Evolutionary conservation across 1,140 invertebrate species (phyloP).

Genomic region (Ips nitidus): DNA sequence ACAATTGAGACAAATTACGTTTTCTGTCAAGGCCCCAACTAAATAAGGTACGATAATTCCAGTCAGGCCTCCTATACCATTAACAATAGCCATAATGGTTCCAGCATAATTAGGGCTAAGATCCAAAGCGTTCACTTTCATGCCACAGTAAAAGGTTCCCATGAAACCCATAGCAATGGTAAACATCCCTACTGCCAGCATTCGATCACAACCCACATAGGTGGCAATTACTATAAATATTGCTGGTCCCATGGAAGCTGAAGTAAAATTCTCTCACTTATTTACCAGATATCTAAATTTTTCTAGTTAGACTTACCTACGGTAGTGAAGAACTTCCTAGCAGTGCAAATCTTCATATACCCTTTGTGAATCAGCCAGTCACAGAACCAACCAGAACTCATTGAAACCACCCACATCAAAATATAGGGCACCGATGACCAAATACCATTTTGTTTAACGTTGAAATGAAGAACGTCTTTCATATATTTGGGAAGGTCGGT

Average conservation of each 20-base stretch:
- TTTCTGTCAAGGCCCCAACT: slow-evolving; percentile 59
- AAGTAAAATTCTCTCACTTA: slow-evolving; percentile 41
- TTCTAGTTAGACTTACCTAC: slow-evolving; percentile 56
- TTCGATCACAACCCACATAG: slow-evolving; percentile 74
- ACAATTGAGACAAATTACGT: slow-evolving; percentile 37
- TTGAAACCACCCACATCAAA: slow-evolving; percentile 72
- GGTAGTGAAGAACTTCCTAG: slow-evolving; percentile 73
- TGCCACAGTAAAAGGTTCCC: slow-evolving; percentile 74
- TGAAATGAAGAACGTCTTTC: slow-evolving; percentile 81
- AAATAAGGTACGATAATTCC: slow-evolving; percentile 79
- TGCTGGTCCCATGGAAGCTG: slow-evolving; percentile 72
- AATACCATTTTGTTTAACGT: slow-evolving; percentile 71
- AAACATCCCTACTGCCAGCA: slow-evolving; percentile 65
- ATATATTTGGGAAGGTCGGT: slow-evolving; percentile 93
- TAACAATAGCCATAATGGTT: slow-evolving; percentile 80
- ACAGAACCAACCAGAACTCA: slow-evolving; percentile 66
- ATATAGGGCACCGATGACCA: slow-evolving; percentile 71
- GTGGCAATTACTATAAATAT: slow-evolving; percentile 78
- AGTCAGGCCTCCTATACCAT: slow-evolving; percentile 79
- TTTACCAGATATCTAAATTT: not conserved
- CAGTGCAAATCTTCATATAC: slow-evolving; percentile 62
- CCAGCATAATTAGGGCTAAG: slow-evolving; percentile 82
- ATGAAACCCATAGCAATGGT: slow-evolving; percentile 73
- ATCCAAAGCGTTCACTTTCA: slow-evolving; percentile 81
- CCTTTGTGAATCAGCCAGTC: slow-evolving; percentile 66